These are phyloP conservation scores for Pygoscelis adeliae DNA, from an alignment of 2,113 vertebrate species.

Conservation along the genomic window DNA sequence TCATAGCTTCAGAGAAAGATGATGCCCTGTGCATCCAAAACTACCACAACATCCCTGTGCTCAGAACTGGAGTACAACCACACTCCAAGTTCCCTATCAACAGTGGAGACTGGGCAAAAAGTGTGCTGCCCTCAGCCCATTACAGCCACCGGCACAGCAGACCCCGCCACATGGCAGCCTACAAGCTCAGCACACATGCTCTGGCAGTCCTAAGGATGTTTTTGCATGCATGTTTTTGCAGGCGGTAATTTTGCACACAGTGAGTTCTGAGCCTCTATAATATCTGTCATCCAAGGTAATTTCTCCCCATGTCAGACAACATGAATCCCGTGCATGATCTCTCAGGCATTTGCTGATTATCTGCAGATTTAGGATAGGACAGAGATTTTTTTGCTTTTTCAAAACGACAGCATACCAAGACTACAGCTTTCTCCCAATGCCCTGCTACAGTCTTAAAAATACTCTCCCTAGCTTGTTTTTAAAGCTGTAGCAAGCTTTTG, in stretches of 20 bases:
- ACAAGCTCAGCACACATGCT: not conserved
- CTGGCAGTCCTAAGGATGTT: fast-evolving
- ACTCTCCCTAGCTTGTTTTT: not conserved
- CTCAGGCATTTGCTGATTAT: not conserved
- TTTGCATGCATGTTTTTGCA: not conserved
- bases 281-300: not conserved
- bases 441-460: not conserved
- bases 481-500: not conserved
- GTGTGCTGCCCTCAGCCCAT: not conserved
- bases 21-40: not conserved
- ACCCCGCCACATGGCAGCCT: not conserved
- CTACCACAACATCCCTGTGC: not conserved
- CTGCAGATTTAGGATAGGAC: not conserved
- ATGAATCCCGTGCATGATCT: not conserved
- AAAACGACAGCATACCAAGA: not conserved
- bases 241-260: not conserved
- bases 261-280: not conserved
- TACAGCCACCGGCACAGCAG: not conserved
- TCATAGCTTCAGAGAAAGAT: not conserved
- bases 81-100: not conserved
- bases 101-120: not conserved
- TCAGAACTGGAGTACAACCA: not conserved
- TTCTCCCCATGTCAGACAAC: not conserved
- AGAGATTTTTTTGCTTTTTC: not conserved
- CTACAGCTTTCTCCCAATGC: not conserved